Conservation (phyloP, 1,140 invertebrate species). For the Hycleus cichorii region DNA sequence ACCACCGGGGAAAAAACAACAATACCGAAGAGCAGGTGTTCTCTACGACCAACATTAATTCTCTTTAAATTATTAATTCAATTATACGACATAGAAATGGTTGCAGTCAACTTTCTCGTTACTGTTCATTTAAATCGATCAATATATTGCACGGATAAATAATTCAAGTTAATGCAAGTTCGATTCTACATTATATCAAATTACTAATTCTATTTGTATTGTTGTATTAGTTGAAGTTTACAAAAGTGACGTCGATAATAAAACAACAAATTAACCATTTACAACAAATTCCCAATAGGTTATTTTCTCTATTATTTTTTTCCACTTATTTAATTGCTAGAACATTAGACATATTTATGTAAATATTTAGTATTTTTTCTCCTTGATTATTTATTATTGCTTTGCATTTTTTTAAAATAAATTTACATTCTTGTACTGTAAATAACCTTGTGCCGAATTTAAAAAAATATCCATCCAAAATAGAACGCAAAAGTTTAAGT, state of each 20-base stretch:
- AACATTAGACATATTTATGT: too few species aligned
- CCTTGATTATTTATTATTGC: too few species aligned
- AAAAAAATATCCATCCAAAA: too few species aligned
- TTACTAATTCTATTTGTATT: slow-evolving; percentile 16
- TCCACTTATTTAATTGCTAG: too few species aligned
- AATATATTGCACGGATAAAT: slow-evolving; percentile 21
- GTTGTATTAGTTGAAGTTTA: slow-evolving; percentile 2
- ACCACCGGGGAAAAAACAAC: background rate
- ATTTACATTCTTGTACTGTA: too few species aligned
- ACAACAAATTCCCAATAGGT: background rate
- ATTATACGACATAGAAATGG: background rate
- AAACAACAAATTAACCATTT: slow-evolving; percentile 9
- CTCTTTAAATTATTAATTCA: background rate
- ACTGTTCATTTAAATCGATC: too few species aligned
- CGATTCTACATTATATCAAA: slow-evolving; percentile 17
- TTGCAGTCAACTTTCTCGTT: background rate
- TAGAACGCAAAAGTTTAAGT: too few species aligned
- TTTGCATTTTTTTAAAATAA: too few species aligned
- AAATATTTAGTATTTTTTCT: too few species aligned
- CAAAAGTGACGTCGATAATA: slow-evolving; percentile 7
- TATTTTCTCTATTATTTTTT: too few species aligned
- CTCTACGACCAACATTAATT: background rate
- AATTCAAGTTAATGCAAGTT: slow-evolving; percentile 22
- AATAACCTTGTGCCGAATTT: too few species aligned
- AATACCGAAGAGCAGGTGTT: too few species aligned